phyloP scores from a whole-genome alignment of 2,888 invertebrate genomes.

The Aelia acuminata region DNA sequence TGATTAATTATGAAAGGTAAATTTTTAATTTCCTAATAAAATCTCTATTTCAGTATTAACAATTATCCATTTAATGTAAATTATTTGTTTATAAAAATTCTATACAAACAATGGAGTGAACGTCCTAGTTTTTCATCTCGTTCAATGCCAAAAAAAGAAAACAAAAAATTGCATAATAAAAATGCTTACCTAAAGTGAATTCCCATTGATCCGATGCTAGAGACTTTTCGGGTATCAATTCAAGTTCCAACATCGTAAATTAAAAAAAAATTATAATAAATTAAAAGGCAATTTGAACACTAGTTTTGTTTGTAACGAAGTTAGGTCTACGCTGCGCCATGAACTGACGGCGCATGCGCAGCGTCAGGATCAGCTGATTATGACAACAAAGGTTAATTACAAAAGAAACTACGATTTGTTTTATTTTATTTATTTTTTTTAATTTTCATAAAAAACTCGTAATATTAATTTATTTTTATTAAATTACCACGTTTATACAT shows the following conservation, averaged over 20 bases:
- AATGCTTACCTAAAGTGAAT: slow-evolving; percentile 90
- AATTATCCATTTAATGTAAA: neutral
- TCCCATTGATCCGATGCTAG: slow-evolving; percentile 98
- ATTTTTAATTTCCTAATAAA: neutral
- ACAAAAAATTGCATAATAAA: slow-evolving; percentile 63
- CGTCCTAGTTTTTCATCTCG: slow-evolving; percentile 46
- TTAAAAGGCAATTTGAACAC: slow-evolving; percentile 60
- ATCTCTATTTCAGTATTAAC: neutral
- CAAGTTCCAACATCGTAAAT: slow-evolving; percentile 89
- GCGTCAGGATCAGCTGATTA: slow-evolving; percentile 59
- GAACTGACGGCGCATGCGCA: slow-evolving; percentile 50
- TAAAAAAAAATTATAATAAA: slow-evolving; percentile 14
- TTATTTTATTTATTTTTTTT: neutral
- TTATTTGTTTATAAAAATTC: neutral
- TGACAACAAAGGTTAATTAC: slow-evolving; percentile 45
- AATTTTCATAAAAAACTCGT: neutral
- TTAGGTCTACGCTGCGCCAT: neutral
- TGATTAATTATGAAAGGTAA: neutral
- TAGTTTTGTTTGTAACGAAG: slow-evolving; percentile 32
- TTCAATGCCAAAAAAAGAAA: slow-evolving; percentile 56
- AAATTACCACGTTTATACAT: neutral
- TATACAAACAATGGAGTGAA: slow-evolving; percentile 47
- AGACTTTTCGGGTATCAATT: slow-evolving; percentile 95
- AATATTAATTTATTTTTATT: neutral
- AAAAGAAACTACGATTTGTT: neutral